phyloP scores from a whole-genome alignment of 2,113 vertebrate species.

The Scophthalmus maximus region DNA sequence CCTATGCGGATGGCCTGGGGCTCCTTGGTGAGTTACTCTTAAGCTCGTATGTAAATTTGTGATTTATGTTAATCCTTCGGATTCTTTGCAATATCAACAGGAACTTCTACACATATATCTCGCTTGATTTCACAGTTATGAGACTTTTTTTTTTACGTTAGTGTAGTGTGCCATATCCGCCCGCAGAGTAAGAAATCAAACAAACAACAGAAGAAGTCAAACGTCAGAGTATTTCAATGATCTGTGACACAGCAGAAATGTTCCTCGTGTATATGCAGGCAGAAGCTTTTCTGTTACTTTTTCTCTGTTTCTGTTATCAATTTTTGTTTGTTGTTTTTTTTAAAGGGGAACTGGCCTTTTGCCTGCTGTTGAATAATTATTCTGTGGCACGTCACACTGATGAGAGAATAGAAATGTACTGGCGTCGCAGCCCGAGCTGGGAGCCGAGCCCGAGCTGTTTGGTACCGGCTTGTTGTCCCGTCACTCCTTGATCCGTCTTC shows the following conservation, averaged over 20 bases:
- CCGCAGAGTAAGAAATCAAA: too few species aligned
- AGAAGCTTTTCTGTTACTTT: slow-evolving; percentile 6
- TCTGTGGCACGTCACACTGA: slow-evolving; percentile 26
- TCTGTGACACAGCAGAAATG: not conserved
- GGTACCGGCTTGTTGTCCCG: slow-evolving; percentile 9
- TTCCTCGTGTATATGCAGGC: not conserved
- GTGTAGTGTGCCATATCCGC: too few species aligned
- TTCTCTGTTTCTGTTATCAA: not conserved
- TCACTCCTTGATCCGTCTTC: slow-evolving; percentile 9
- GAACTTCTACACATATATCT: too few species aligned
- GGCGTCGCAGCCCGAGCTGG: not conserved
- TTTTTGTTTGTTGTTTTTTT: not conserved
- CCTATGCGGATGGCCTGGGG: slow-evolving; percentile 92
- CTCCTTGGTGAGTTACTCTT: slow-evolving; percentile 86
- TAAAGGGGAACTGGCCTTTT: not conserved
- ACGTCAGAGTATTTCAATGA: not conserved
- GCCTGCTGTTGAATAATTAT: slow-evolving; percentile 13
- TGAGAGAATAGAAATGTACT: slow-evolving; percentile 30
- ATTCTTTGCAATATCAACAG: too few species aligned
- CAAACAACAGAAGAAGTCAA: not conserved
- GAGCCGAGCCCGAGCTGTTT: slow-evolving; percentile 35
- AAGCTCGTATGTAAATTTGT: too few species aligned
- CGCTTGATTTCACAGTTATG: too few species aligned
- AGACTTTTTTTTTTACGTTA: too few species aligned
- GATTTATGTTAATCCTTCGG: too few species aligned